A percentile compares a stretch with the other conserved stretches of the same genome.
Conservation (phyloP, 2,888 invertebrate genomes). For the Syrista parreyssii region DNA sequence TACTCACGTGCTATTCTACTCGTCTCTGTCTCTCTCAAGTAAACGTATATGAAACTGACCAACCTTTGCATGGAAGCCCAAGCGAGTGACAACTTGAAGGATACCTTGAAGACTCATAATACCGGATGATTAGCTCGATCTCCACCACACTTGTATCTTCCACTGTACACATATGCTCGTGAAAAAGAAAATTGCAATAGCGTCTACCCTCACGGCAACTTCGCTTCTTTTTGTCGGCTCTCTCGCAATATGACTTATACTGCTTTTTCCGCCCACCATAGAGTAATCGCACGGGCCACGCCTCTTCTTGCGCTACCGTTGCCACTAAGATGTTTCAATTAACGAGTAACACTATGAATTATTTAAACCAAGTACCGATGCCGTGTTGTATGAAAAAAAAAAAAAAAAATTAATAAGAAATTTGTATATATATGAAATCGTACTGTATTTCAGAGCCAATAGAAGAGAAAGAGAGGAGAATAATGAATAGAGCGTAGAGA, state of each 20-base stretch:
- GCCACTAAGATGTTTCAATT: slow-evolving; percentile 50
- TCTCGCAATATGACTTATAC: slow-evolving; percentile 38
- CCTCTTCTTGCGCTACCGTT: slow-evolving; percentile 35
- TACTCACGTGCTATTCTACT: no score
- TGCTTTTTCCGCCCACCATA: slow-evolving; percentile 38
- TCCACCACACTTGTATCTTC: background rate
- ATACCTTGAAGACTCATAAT: background rate
- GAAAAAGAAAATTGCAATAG: background rate
- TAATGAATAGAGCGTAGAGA: no score
- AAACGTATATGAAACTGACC: background rate
- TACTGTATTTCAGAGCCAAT: background rate
- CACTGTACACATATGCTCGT: background rate
- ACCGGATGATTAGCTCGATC: background rate
- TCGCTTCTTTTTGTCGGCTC: background rate
- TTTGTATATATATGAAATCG: background rate
- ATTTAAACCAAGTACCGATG: background rate
- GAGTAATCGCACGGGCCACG: slow-evolving; percentile 42
- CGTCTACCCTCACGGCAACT: background rate
- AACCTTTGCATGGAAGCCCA: background rate
- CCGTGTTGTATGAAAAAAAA: background rate
- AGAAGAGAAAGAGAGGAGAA: background rate
- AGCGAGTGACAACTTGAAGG: background rate
- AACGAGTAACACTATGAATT: slow-evolving; percentile 35
- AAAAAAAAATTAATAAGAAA: no score
- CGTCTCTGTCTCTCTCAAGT: background rate